Base-by-base conservation (phyloP, 2,888 invertebrate genomes). In the Galeruca laticollis region DNA sequence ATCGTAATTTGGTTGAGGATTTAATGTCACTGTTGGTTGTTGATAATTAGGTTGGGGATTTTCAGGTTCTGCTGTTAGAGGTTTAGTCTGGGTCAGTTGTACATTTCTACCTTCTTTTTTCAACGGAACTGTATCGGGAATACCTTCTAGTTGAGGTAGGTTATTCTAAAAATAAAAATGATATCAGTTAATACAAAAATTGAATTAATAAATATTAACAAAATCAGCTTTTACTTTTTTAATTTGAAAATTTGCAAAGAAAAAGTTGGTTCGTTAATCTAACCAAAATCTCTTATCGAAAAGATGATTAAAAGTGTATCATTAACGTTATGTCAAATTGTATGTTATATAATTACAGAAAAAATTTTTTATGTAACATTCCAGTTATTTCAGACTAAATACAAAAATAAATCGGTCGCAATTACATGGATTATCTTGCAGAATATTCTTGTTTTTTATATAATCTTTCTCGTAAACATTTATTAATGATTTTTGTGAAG, bases 81-180 rank as follows among this genome's bases (percentile, higher is more conserved):
- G 33, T 11, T 13, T 43, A 10, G 49, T 47, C 40, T 18, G 13
- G 56, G 57, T 13, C 11, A n/a, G 10, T 10, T 18, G 40, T 9
- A 37, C 20, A 9, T 37, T 15, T 15, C 2, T 18, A 13, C 68
- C 65, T 26, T 70, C 68, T 60, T 61, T 64, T 15, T 71, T 60
- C 11, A 73, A 40, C 20, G 68, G 67, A 31, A 63, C 70, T 13
- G 64, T 71, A 9, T 73, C 68, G 3, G 72, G 69, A 11, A 75
- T 60, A 1, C 73, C 75, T 72, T 75, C 68, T 9, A 75, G 60
- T 62, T 73, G 75, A 5, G 75, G 75, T 47, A 65, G 67, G 26
- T 75, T 75, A 20, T 73, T 73, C 75, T 75, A 51, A 35, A 72
- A 73, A 52, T 37, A n/a, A n/a, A 62, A 33, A 18, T 60, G 18